Percentiles rank a stretch among this genome's conserved stretches.
Evolutionary conservation across 2,113 vertebrate species (phyloP).

Genomic region (Ageneiosus marmoratus): DNA sequence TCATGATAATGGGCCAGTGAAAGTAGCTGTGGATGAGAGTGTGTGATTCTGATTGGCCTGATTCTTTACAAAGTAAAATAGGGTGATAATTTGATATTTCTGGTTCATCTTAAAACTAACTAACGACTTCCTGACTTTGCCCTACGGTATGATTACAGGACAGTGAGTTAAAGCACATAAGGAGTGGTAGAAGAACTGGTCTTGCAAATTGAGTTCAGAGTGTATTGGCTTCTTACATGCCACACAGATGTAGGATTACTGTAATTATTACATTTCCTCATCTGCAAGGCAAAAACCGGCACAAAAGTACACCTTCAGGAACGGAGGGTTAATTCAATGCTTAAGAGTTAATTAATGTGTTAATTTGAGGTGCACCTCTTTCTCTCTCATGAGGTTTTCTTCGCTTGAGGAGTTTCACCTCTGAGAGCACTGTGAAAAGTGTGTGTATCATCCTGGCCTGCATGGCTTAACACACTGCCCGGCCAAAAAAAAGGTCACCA

Average conservation of each 20-base stretch:
- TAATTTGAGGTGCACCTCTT: neutral
- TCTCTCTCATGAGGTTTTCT: neutral
- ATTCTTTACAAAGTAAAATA: constrained; percentile 42
- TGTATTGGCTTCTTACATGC: neutral
- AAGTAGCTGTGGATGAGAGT: neutral
- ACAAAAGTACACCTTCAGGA: neutral
- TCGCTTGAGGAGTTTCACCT: neutral
- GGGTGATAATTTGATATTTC: constrained; percentile 46
- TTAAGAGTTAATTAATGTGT: neutral
- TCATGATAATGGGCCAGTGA: constrained; percentile 39
- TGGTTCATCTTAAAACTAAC: constrained; percentile 45
- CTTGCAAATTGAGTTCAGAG: neutral
- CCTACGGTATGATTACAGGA: constrained; percentile 27
- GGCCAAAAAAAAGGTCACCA: too few relatives aligned
- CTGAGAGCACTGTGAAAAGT: neutral
- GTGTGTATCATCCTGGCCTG: neutral
- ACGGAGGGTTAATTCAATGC: neutral
- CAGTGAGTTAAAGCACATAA: neutral
- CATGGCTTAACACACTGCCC: neutral
- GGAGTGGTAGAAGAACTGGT: neutral
- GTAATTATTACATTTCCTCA: neutral
- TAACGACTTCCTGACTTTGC: constrained; percentile 32
- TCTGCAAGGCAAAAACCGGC: neutral
- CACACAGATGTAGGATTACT: neutral
- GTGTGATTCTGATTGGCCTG: constrained; percentile 27